These are phyloP conservation scores for Blastobasis lacticolella DNA, from an alignment of 2,888 invertebrate species.

Conservation along the genomic window DNA sequence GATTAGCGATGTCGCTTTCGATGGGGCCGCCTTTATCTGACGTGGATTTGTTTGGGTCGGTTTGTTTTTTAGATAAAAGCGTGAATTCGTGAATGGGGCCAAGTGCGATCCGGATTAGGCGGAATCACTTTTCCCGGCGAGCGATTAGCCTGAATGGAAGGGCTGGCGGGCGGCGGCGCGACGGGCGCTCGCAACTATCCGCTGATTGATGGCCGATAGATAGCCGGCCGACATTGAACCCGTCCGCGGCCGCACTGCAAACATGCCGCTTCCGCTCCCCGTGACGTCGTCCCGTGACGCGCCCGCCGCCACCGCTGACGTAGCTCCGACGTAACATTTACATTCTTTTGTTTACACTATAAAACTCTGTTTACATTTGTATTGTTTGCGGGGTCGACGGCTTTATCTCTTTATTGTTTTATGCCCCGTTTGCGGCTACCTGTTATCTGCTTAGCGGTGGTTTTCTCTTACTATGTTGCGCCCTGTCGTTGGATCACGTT, in stretches of 20 bases:
- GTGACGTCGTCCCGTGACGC: constrained; percentile 60
- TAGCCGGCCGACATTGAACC: constrained; percentile 66
- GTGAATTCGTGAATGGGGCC: too few relatives aligned
- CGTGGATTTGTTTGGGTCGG: too few relatives aligned
- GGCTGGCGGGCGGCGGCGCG: not conserved
- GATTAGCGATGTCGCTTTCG: too few relatives aligned
- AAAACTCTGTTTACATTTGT: constrained; percentile 65
- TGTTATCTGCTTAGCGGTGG: constrained; percentile 24
- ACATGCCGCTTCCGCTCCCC: constrained; percentile 67
- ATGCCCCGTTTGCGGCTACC: constrained; percentile 41
- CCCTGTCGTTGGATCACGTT: not conserved
- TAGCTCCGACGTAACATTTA: constrained; percentile 54
- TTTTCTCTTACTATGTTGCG: not conserved
- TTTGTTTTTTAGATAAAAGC: too few relatives aligned
- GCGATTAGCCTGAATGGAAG: not conserved
- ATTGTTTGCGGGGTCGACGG: constrained; percentile 61
- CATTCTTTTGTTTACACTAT: constrained; percentile 68
- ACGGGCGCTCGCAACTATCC: constrained; percentile 10
- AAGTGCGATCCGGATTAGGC: too few relatives aligned
- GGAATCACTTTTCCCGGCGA: not conserved
- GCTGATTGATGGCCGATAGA: constrained; percentile 71
- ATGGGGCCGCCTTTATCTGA: too few relatives aligned
- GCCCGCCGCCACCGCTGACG: constrained; percentile 47
- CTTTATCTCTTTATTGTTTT: constrained; percentile 63
- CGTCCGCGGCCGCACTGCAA: constrained; percentile 48